Evolutionary conservation across 2,888 invertebrate species (phyloP), one percentile per base, ranked within the genome.

Genomic region (Amphipoea oculea): DNA sequence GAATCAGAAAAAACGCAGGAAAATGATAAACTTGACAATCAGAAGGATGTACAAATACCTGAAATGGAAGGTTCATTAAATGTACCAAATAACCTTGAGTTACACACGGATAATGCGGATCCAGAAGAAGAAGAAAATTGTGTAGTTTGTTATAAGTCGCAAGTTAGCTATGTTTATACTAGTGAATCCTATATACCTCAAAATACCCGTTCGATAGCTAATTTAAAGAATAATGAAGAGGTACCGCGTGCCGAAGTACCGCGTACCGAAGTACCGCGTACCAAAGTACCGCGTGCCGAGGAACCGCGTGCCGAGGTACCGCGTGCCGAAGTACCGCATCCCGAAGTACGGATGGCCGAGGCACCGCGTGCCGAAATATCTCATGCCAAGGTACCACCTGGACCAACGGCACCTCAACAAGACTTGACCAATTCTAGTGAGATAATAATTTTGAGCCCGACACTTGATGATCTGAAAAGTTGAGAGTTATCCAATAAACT

Each of bases 361-460:
- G 7, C 17, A 36, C 11, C 67, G 3, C 9, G 7, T 29, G 9
- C 3, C 3, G 3, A 77, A 20, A 14, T 20, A 51, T 12, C 42
- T 17, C 42, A 1, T 54, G 23, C 6, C 9, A 66, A 74, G 14
- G 9, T 9, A 42, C 17, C 51, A 62, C 6, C n/a, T 42, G 5
- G 0, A 66, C 14, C 51, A 6, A 20, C 7, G 6, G 4, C 23
- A n/a, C 14, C 57, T 51, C 11, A 3, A 62, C n/a, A 68, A 68
- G 68, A 57, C 20, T 20, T 57, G 9, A 69, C 63, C 3, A 81
- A 80, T 80, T 81, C 80, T 69, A 81, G 80, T 74, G 23, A 68
- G 23, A 0, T 69, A 3, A 48, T 81, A 29, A 75, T 57, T 40
- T 29, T 81, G 57, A 63, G 12, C n/a, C 75, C 68, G 36, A 65